phyloP scores from a whole-genome alignment of 2,888 invertebrate species.

The Petrophora chlorosata region DNA sequence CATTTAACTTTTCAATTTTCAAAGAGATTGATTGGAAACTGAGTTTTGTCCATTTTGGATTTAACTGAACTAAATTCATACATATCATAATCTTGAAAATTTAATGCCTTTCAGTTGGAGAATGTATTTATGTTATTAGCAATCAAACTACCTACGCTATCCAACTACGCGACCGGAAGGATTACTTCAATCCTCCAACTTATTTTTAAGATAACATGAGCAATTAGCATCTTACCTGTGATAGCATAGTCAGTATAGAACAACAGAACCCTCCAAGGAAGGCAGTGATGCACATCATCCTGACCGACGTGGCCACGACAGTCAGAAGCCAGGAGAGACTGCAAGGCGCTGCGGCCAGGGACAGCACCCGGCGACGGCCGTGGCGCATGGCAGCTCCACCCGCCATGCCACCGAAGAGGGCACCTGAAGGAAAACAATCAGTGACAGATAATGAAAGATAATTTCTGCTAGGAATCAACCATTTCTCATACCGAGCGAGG shows the following conservation, averaged over 20 bases:
- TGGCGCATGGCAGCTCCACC: constrained; percentile 89
- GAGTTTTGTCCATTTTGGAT: no score
- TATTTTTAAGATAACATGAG: neutral
- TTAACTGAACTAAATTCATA: no score
- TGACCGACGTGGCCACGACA: constrained; percentile 89
- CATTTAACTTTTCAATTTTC: constrained; percentile 13
- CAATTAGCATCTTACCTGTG: constrained; percentile 80
- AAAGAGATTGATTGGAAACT: neutral
- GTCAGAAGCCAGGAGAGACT: constrained; percentile 93
- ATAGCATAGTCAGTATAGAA: constrained; percentile 89
- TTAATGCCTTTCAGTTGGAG: no score
- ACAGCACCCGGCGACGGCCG: constrained; percentile 87
- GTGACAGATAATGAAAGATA: no score
- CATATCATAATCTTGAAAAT: no score
- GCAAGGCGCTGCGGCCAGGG: constrained; percentile 89
- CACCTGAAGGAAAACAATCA: constrained; percentile 76
- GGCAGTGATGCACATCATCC: constrained; percentile 92
- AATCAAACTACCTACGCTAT: no score
- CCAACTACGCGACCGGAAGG: no score
- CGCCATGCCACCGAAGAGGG: constrained; percentile 89
- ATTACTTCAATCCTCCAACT: no score
- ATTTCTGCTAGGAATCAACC: no score
- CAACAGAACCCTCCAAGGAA: constrained; percentile 93
- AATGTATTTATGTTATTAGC: no score
- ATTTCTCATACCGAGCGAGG: no score